A percentile compares a stretch with the other conserved stretches of the same genome.
phyloP scores from a whole-genome alignment of 2,113 vertebrate genomes.

The Thomomys bottae region DNA sequence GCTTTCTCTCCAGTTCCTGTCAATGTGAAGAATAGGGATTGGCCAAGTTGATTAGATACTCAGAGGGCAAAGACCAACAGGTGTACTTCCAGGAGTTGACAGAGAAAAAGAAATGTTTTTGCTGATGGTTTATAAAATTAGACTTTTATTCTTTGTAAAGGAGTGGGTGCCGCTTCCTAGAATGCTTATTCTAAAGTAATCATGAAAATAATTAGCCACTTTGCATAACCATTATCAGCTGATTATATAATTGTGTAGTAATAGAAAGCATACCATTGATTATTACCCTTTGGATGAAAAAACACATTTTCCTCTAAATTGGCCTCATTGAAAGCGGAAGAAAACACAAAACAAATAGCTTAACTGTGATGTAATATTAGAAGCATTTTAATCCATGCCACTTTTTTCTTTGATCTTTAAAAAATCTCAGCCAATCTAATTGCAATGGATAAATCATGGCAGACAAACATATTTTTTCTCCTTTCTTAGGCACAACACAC shows the following conservation, averaged over 20 bases:
- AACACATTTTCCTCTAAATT: slow-evolving; percentile 46
- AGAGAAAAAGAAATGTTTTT: not conserved
- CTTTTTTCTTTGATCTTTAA: slow-evolving; percentile 42
- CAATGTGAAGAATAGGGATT: slow-evolving; percentile 44
- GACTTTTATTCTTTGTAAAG: slow-evolving; percentile 34
- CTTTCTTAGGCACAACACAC: not conserved
- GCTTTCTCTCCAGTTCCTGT: slow-evolving; percentile 1
- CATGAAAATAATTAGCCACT: slow-evolving; percentile 64
- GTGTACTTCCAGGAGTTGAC: slow-evolving; percentile 22
- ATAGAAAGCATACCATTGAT: slow-evolving; percentile 37
- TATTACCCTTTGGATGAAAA: slow-evolving; percentile 32
- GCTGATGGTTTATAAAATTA: slow-evolving; percentile 32
- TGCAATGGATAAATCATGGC: not conserved
- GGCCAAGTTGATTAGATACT: slow-evolving; percentile 25
- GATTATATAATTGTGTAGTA: slow-evolving; percentile 61
- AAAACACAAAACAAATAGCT: slow-evolving; percentile 34
- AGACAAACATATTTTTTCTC: not conserved
- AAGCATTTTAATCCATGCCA: slow-evolving; percentile 12
- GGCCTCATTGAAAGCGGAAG: slow-evolving; percentile 41
- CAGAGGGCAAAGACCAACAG: slow-evolving; percentile 57
- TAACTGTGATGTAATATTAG: slow-evolving; percentile 12
- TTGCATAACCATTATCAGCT: slow-evolving; percentile 60
- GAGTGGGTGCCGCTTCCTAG: slow-evolving; percentile 1
- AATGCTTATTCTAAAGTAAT: slow-evolving; percentile 57
- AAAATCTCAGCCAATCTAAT: not conserved